Evolutionary conservation across 2,797 vertebrate species (phyloP).

Genomic region (Xerus rutilus): DNA sequence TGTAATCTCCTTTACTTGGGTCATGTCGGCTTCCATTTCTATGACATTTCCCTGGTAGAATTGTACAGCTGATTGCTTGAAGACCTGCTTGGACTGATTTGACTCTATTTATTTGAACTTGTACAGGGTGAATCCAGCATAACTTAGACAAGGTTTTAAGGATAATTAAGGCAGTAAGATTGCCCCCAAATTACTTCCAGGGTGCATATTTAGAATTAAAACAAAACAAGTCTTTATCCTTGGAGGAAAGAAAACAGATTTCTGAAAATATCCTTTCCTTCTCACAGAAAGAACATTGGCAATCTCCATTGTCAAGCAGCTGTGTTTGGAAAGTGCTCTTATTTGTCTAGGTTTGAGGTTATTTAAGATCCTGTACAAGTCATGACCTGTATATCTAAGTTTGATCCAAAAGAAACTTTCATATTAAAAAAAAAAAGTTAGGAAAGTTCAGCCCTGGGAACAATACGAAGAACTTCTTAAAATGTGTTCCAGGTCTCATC

Average conservation of each 20-base stretch:
- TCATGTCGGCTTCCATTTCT: conserved; percentile 9
- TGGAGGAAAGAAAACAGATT: conserved; percentile 69
- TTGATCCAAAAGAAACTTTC: conserved; percentile 73
- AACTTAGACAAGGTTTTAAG: conserved; percentile 4
- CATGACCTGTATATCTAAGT: conserved; percentile 63
- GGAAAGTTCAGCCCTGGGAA: conserved; percentile 64
- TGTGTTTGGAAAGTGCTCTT: conserved; percentile 64
- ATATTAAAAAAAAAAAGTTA: conserved; percentile 11
- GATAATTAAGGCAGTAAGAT: not conserved
- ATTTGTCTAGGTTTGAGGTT: conserved; percentile 60
- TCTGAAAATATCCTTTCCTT: conserved; percentile 62
- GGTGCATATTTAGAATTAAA: conserved; percentile 33
- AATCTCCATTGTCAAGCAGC: conserved; percentile 48
- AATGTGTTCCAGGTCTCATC: conserved; percentile 50
- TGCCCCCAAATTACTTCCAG: not conserved
- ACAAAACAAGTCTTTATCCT: conserved; percentile 22
- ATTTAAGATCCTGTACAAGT: conserved; percentile 70
- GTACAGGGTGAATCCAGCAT: not conserved
- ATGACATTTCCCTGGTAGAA: not conserved
- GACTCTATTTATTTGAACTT: not conserved
- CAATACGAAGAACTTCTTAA: conserved; percentile 59
- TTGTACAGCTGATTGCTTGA: not conserved
- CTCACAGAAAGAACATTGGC: conserved; percentile 54
- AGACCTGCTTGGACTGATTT: not conserved
- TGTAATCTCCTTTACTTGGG: not conserved